Evolutionary conservation across 2,888 invertebrate species (phyloP), one percentile per base, ranked within the genome.

Genomic region (Sphinx pinastri): DNA sequence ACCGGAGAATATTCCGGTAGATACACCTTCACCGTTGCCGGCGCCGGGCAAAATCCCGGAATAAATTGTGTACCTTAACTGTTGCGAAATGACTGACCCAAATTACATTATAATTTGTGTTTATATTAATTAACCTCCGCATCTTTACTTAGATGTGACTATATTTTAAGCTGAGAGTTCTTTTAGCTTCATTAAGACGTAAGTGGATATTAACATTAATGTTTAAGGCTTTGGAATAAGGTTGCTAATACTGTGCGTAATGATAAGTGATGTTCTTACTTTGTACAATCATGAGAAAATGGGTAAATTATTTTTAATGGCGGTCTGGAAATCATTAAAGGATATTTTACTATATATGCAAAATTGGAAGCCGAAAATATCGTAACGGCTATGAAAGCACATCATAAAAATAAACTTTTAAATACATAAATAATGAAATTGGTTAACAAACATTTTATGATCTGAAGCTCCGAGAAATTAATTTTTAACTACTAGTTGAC

Each of bases 1-100:
- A 77, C 77, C 76, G 73, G 73, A 58, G 73, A 72, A 78, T 78
- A 73, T 78, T 77, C 76, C 73, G 71, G 76, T 72, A 72, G 75
- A 77, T 70, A 72, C 67, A 69, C 59, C 67, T 71, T 71, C 63
- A 63, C 47, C 66, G 55, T 38, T 70, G 14, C 51, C 59, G 57
- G 54, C 70, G 45, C 68, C 59, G 54, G 51, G 38, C 38, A 38
- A 58, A 63, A 70, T 57, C 67, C 55, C 52, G 19, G 55, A 69
- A 69, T 69, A 67, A 71, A 71, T 69, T 59, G 67, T 66, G 45
- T 66, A 71, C 63, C 54, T 68, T 63, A 68, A 57, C 66, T 51
- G 57, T 57, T 66, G 55, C 55, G 68, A 55, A 66, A 68, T 68
- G 68, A 68, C 68, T 68, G 59, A 66, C 54, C 45, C 54, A 66